Evolutionary conservation across 2,797 vertebrate genomes (phyloP), one percentile per base, ranked within the genome.

Genomic region (Steatocranus sp.): DNA sequence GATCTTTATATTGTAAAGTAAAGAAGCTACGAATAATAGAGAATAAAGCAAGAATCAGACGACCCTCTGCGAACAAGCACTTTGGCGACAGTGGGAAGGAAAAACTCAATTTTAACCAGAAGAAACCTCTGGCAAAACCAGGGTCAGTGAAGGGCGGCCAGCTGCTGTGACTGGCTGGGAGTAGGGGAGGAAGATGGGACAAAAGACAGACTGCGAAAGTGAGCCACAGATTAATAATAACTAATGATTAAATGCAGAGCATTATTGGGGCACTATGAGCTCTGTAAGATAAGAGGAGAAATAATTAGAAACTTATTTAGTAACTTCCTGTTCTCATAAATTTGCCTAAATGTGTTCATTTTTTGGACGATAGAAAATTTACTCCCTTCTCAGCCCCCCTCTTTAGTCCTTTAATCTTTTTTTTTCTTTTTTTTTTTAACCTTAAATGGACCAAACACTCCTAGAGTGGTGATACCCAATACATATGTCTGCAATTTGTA

Each of bases 291-390:
- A 58, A 58, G 9, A 34, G 32, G 9, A 34, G 54, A 58, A 58
- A 58, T 58, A 58, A 58, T 34, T 58, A n/a, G 54, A 68, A 43
- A 23, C 2, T 68, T 8, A 4, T 38, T 68, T 23, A 68, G 20
- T 68, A 6, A 25, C 63, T 41, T 68, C 36, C 20, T 43, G 8
- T 6, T 43, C 63, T 43, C 14, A 25, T 15, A 17, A 43, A 17
- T 58, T 32, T 32, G 17, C 30, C 27, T n/a, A 32, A 58, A 58
- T 7, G 0, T 58, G 54, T 0, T 58, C 10, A 4, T 58, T 0
- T 34, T 58, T 32, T 58, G 17, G 6, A 18, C 0, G 1, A 32
- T 34, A 34, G 54, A 58, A 58, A 58, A 58, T 58, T n/a, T 11
- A 58, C 30, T 58, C 2, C 30, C 27, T 56, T 56, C 54, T 56